Conservation (phyloP, 1,140 invertebrate species). For the Halesus radiatus region DNA sequence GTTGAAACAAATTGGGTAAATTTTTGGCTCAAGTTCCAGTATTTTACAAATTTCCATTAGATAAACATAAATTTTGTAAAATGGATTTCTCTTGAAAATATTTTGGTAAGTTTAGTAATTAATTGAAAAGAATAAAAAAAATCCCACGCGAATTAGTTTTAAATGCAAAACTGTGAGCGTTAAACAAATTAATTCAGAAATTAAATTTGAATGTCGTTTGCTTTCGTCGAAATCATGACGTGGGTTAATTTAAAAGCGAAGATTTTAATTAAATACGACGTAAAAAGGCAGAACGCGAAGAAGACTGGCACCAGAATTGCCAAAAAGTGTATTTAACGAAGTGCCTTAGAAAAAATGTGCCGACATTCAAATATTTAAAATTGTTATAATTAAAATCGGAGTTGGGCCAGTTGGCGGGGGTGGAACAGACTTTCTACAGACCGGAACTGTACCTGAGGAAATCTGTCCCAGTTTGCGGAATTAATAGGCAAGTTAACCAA, state of each 20-base stretch:
- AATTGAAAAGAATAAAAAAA: too few species aligned
- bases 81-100: too few species aligned
- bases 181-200: conserved; percentile 1
- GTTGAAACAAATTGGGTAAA: too few species aligned
- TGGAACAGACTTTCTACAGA: background rate
- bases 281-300: conserved; percentile 38
- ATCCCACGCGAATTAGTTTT: too few species aligned
- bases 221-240: background rate
- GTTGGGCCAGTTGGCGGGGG: background rate
- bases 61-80: too few species aligned
- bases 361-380: conserved; percentile 46
- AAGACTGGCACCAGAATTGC: conserved; percentile 5
- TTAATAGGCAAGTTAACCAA: conserved; percentile 28
- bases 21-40: too few species aligned
- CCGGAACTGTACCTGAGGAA: conserved; percentile 36
- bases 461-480: conserved; percentile 24
- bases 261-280: conserved; percentile 45
- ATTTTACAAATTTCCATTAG: too few species aligned
- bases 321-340: conserved; percentile 36
- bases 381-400: conserved; percentile 46
- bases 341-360: conserved; percentile 21
- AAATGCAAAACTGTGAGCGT: too few species aligned
- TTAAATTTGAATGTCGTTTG: conserved; percentile 21
- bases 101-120: too few species aligned
- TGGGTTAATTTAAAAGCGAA: conserved; percentile 29